Evolutionary conservation across 2,888 invertebrate species (phyloP).

Genomic region (Aplocera efformata): DNA sequence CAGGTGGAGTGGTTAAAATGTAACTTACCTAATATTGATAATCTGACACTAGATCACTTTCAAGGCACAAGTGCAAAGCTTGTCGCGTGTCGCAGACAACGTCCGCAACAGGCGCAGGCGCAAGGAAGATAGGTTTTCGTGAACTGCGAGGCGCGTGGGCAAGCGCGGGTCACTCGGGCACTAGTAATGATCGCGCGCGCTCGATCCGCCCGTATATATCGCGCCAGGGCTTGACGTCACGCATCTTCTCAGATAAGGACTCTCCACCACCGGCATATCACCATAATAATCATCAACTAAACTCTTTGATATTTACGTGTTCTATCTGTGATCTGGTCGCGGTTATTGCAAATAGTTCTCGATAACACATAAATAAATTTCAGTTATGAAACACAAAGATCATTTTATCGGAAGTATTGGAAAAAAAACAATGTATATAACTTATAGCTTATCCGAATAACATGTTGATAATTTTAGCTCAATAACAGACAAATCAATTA

Average conservation of each 20-base stretch:
- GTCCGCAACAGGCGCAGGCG: slow-evolving; percentile 38
- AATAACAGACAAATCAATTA: no score
- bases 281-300: not conserved
- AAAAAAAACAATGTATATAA: no score
- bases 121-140: slow-evolving; percentile 34
- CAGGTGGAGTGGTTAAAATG: not conserved
- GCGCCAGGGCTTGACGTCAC: slow-evolving; percentile 59
- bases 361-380: not conserved
- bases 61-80: slow-evolving; percentile 43
- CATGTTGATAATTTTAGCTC: no score
- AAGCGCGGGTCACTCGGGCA: slow-evolving; percentile 56
- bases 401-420: no score
- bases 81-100: slow-evolving; percentile 21
- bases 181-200: slow-evolving; percentile 70
- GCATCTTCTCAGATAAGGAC: slow-evolving; percentile 42
- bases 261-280: slow-evolving; percentile 30
- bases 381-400: no score
- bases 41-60: slow-evolving; percentile 52
- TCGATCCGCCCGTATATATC: slow-evolving; percentile 60
- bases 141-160: slow-evolving; percentile 50
- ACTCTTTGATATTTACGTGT: slow-evolving; percentile 18
- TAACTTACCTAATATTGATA: slow-evolving; percentile 46
- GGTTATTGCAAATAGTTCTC: slow-evolving; percentile 8
- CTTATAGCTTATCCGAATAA: no score
- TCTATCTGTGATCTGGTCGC: slow-evolving; percentile 17